These are phyloP conservation scores for Sialis lutaria DNA, from an alignment of 2,888 invertebrate genomes.

Conservation along the genomic window DNA sequence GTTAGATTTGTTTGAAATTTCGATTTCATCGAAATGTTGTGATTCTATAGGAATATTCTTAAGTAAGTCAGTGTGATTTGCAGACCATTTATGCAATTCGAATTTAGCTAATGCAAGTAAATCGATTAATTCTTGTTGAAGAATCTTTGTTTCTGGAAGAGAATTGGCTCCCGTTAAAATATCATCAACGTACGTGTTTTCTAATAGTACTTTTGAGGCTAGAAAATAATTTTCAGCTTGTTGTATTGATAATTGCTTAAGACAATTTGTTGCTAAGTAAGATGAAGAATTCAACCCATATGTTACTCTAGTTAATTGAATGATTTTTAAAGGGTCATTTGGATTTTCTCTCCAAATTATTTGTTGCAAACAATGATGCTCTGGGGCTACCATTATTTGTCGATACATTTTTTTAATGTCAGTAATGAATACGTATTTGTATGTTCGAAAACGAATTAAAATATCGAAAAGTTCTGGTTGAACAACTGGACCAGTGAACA, in stretches of 20 bases:
- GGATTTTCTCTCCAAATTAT: background rate
- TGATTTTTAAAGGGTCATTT: background rate
- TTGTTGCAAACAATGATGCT: background rate
- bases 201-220: background rate
- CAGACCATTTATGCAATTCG: background rate
- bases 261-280: background rate
- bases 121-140: background rate
- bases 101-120: background rate
- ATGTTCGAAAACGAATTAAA: background rate
- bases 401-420: slow-evolving; percentile 1
- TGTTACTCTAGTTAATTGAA: background rate
- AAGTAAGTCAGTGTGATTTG: background rate
- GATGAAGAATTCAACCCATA: background rate
- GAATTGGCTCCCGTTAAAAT: background rate
- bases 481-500: background rate
- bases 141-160: background rate
- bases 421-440: background rate
- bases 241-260: background rate
- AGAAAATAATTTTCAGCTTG: background rate
- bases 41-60: no score
- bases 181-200: background rate
- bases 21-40: no score
- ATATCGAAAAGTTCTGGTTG: background rate
- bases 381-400: background rate
- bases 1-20: no score